These are phyloP conservation scores for Trachythela sp. DNA, from an alignment of 64 coral and sea anemone species.

Conservation along the genomic window DNA sequence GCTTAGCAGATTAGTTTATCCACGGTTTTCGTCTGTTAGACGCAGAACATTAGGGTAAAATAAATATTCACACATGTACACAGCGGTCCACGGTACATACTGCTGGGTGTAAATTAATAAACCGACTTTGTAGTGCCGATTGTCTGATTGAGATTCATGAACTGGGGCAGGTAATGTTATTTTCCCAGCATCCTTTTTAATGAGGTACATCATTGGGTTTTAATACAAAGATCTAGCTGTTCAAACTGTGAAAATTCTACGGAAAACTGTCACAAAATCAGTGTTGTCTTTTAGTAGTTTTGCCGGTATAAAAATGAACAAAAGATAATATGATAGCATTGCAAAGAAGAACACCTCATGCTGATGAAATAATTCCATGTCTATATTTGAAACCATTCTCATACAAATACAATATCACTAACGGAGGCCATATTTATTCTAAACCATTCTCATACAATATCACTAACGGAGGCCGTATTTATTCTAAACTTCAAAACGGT, in stretches of 20 bases:
- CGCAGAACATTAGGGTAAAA: not conserved
- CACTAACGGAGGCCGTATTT: too few species aligned
- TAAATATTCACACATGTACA: not conserved
- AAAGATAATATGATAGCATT: not conserved
- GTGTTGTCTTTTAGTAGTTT: too few species aligned
- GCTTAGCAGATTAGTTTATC: not conserved
- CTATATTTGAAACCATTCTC: not conserved
- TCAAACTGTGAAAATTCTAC: too few species aligned
- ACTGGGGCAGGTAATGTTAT: not conserved
- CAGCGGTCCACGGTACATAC: not conserved
- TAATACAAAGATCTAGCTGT: too few species aligned
- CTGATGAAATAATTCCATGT: not conserved
- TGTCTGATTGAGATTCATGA: not conserved
- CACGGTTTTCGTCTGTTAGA: not conserved
- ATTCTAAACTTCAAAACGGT: too few species aligned
- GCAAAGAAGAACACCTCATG: too few species aligned
- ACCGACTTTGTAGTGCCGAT: not conserved
- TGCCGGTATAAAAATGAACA: not conserved
- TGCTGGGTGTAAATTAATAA: slow-evolving; percentile 1
- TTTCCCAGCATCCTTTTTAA: not conserved
- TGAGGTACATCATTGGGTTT: not conserved
- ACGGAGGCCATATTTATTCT: too few species aligned
- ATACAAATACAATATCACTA: too few species aligned
- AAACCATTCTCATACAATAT: too few species aligned
- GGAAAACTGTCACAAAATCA: too few species aligned